Conservation (phyloP, 2,888 invertebrate species). For the Exocentrus adspersus region DNA sequence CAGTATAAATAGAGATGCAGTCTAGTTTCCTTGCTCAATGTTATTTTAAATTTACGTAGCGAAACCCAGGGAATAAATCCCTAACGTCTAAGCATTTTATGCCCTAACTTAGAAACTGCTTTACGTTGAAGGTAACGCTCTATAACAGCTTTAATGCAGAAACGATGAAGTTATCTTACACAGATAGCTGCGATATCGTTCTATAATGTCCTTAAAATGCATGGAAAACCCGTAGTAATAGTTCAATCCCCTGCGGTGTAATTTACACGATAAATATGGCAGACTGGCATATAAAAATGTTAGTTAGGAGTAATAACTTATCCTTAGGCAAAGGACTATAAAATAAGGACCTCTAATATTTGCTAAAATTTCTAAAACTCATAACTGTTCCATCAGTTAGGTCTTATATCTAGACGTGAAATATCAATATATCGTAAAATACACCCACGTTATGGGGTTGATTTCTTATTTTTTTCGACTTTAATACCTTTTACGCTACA, state of each 20-base stretch:
- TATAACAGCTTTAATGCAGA: conserved; percentile 22
- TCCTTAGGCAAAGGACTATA: no score
- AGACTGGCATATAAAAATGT: no score
- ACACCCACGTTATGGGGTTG: neutral
- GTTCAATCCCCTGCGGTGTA: no score
- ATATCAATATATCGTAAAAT: conserved; percentile 2
- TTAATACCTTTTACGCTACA: conserved; percentile 18
- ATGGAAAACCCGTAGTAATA: conserved; percentile 27
- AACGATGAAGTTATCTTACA: conserved; percentile 16
- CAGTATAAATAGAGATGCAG: no score
- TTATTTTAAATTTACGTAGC: conserved; percentile 19
- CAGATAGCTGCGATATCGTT: conserved; percentile 21
- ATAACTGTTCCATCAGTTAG: neutral
- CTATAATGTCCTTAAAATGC: conserved; percentile 28
- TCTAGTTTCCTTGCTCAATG: no score
- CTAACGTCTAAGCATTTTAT: conserved; percentile 15
- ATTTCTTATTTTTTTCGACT: conserved; percentile 1
- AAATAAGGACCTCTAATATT: no score
- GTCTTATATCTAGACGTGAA: neutral
- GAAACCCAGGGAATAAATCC: conserved; percentile 15
- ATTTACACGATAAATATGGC: no score
- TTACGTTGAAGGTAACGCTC: conserved; percentile 23
- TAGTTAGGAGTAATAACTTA: no score
- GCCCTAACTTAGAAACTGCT: conserved; percentile 25
- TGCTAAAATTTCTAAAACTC: no score